Percentiles rank a stretch among this genome's conserved stretches.
Conservation (phyloP, 2,797 vertebrate species). For the Spea hammondii region DNA sequence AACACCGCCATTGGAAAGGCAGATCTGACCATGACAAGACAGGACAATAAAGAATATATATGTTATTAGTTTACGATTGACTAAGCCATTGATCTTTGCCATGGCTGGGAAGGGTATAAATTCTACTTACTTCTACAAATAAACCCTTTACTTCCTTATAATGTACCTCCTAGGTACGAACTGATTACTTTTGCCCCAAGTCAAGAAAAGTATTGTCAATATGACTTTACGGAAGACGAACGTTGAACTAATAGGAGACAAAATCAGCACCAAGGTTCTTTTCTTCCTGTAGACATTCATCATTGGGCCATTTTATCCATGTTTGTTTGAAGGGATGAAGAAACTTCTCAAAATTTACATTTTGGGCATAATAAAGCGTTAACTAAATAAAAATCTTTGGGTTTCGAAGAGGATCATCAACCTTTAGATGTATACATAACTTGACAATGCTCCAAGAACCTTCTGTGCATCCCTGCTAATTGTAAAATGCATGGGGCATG, state of each 20-base stretch:
- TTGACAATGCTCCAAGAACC: too few relatives aligned
- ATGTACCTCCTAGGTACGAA: constrained; percentile 14
- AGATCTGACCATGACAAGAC: constrained; percentile 7
- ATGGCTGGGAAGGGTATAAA: constrained; percentile 19
- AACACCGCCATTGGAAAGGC: not conserved
- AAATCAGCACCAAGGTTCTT: too few relatives aligned
- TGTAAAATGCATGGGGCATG: too few relatives aligned
- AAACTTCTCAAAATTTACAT: too few relatives aligned
- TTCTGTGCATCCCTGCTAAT: too few relatives aligned
- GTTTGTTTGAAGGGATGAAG: too few relatives aligned
- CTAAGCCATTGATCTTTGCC: constrained; percentile 19
- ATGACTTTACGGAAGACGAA: constrained; percentile 5
- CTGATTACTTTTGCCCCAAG: constrained; percentile 20
- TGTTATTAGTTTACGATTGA: constrained; percentile 44
- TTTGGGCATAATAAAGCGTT: too few relatives aligned
- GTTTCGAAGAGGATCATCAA: too few relatives aligned
- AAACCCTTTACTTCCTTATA: not conserved
- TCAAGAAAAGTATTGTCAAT: constrained; percentile 25
- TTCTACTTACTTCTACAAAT: constrained; percentile 11
- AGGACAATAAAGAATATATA: constrained; percentile 32
- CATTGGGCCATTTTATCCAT: too few relatives aligned
- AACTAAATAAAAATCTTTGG: too few relatives aligned
- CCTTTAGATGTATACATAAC: too few relatives aligned
- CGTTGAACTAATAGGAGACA: not conserved
- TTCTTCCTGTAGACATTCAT: too few relatives aligned